Evolutionary conservation across 2,888 invertebrate genomes (phyloP).

Genomic region (Tuta absoluta): DNA sequence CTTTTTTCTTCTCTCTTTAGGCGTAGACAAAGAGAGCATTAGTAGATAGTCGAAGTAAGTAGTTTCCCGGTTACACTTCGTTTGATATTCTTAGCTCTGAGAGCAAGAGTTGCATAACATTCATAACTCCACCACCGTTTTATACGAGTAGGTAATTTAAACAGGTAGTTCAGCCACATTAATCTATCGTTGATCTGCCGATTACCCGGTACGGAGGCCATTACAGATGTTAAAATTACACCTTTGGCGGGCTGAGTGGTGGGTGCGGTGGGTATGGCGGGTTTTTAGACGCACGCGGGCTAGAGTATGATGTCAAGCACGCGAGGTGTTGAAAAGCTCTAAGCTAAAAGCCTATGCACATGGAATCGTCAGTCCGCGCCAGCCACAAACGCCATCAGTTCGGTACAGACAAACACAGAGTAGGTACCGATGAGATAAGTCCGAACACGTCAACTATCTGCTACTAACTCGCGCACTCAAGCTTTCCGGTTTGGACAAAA

Average conservation of each 20-base stretch:
- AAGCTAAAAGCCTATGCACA: neutral
- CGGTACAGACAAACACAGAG: no score
- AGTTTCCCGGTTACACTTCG: neutral
- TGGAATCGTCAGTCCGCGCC: conserved; percentile 15
- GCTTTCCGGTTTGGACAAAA: no score
- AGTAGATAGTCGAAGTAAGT: no score
- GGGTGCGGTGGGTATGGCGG: conserved; percentile 15
- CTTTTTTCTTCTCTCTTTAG: no score
- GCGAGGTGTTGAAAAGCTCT: neutral
- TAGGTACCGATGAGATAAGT: no score
- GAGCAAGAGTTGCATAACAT: conserved; percentile 13
- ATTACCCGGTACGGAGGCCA: conserved; percentile 47
- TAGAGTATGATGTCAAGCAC: conserved; percentile 1
- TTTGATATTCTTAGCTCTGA: neutral
- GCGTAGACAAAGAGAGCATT: no score
- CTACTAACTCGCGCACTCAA: no score
- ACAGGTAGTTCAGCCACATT: conserved; percentile 39
- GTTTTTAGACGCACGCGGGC: conserved; percentile 14
- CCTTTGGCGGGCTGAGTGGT: conserved; percentile 46
- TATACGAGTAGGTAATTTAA: conserved; percentile 24
- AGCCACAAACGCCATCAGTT: no score
- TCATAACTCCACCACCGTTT: conserved; percentile 14
- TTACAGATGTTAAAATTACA: conserved; percentile 61
- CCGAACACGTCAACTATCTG: no score
- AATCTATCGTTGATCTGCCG: conserved; percentile 40